Conservation (phyloP, 1,140 invertebrate species). For the Calosoma granatense region DNA sequence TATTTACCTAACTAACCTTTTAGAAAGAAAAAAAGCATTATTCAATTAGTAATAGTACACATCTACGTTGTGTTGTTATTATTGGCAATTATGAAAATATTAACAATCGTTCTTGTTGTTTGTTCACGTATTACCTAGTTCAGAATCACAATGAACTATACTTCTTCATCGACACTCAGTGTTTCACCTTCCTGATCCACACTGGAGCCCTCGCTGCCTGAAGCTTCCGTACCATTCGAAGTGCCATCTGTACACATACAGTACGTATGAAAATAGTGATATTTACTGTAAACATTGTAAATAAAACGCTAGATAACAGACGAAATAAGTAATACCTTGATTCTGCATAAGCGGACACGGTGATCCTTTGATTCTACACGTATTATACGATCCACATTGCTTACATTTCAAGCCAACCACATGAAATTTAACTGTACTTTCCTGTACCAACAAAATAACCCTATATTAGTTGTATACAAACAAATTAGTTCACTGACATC, state of each 20-base stretch:
- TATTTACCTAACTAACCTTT: too few relatives aligned
- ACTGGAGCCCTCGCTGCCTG: neutral
- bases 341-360: constrained; percentile 15
- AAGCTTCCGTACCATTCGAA: neutral
- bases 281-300: too few relatives aligned
- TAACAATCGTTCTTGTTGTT: too few relatives aligned
- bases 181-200: neutral
- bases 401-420: constrained; percentile 75
- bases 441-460: constrained; percentile 39
- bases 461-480: constrained; percentile 6
- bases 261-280: too few relatives aligned
- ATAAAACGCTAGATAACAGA: neutral
- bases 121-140: too few relatives aligned
- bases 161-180: neutral
- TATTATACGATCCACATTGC: constrained; percentile 79
- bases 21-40: too few relatives aligned
- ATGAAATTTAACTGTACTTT: constrained; percentile 71
- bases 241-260: too few relatives aligned
- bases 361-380: constrained; percentile 56
- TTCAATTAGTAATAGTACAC: too few relatives aligned
- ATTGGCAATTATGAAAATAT: too few relatives aligned
- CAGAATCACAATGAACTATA: too few relatives aligned
- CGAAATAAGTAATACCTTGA: neutral
- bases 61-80: too few relatives aligned
- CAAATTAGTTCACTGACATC: constrained; percentile 11